Base-by-base conservation (phyloP, 1,140 invertebrate genomes). In the Drosophila arawakana region DNA sequence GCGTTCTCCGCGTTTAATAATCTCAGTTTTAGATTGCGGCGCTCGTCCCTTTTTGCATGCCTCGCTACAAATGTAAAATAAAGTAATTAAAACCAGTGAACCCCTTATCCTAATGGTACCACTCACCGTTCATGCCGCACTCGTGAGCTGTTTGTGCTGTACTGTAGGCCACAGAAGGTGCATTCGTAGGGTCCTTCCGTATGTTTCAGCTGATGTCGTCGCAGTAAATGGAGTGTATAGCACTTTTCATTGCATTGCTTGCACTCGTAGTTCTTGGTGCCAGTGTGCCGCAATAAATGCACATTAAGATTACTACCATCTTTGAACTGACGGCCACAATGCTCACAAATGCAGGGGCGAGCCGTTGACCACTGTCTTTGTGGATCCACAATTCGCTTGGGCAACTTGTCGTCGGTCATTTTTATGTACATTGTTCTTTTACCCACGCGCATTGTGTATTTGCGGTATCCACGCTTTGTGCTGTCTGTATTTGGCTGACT, bases 41-140 rank as follows among this genome's bases (percentile, higher is more conserved):
- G 69, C 83, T 39, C 83, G 62, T n/a, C 83, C 83, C 18, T 89
- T 89, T n/a, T 88, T 88, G n/a, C 83, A 88, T 7, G 83, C 84
- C 65, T 83, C 83, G 7, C 82, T 85, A 39, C 7, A 54, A 54
- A 30, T 30, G 4, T 30, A 0, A 30, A 4, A 6, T 11, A 25
- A 9, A 49, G 4, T 6, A 7, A 5, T 0, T 11, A 7, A 30
- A 0, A 49, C 46, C 8, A 15, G 4, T 30, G 11, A n/a, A 37
- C 8, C 0, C 30, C 11, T 35, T 6, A 39, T 8, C 7, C 4
- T 9, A n/a, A 18, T 7, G 9, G 13, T 21, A 1, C 1, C 7
- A 37, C 69, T 13, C 0, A 85, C 82, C 83, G 78, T 70, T 88
- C 83, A 37, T 88, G 83, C 0, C 83, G 44, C 15, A 88, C 73